A percentile compares a stretch with the other conserved stretches of the same genome.
phyloP scores from a whole-genome alignment of 2,113 vertebrate species.

The Glaucomys volans region DNA sequence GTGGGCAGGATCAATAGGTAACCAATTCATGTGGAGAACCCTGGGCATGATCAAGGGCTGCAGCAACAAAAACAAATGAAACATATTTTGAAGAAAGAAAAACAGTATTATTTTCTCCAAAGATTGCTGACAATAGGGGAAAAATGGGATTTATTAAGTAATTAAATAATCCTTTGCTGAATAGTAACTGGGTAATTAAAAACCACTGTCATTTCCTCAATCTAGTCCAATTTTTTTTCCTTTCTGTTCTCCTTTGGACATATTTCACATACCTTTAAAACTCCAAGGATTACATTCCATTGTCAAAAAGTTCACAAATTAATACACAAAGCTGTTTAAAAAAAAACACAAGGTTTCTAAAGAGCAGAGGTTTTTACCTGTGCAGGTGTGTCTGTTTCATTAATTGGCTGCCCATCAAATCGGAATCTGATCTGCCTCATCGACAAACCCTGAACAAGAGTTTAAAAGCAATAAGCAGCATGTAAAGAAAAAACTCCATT shows the following conservation, averaged over 20 bases:
- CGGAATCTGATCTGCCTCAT: conserved; percentile 99
- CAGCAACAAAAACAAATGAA: neutral
- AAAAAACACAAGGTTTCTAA: neutral
- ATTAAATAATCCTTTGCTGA: neutral
- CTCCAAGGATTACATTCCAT: neutral
- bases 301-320: neutral
- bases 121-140: neutral
- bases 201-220: neutral
- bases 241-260: neutral
- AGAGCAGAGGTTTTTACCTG: conserved; percentile 90
- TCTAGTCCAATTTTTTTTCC: neutral
- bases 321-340: neutral
- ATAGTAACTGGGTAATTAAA: neutral
- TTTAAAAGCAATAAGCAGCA: conserved; percentile 66
- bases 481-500: neutral
- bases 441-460: conserved; percentile 93
- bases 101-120: neutral
- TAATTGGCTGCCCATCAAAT: conserved; percentile 99
- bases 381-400: conserved; percentile 98
- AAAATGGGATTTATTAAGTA: neutral
- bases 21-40: neutral
- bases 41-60: neutral
- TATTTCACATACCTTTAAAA: conserved; percentile 11
- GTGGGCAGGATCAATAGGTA: neutral
- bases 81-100: neutral